Base-by-base conservation (phyloP, 1,140 invertebrate genomes). In the Zaprionus davidi region DNA sequence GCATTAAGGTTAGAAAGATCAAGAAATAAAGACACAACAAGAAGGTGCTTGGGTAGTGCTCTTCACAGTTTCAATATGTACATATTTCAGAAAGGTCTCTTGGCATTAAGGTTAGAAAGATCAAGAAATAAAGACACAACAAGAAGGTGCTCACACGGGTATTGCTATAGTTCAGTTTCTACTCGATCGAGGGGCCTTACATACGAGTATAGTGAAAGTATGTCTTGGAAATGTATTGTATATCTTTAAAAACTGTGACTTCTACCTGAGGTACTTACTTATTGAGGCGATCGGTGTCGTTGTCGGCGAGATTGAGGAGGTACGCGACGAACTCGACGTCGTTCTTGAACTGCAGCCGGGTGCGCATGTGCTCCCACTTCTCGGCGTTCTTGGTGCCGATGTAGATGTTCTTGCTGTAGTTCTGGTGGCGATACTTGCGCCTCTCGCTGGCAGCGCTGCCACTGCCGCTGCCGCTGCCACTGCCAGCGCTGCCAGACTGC, bases 241-340 rank as follows among this genome's bases (percentile, higher is more conserved):
- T 34, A 34, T 3, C 31, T 34, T 34, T 9, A 3, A 34, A 13
- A 51, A 24, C 17, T 51, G 20, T 20, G 46, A 51, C 20, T 22
- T 28, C 22, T n/a, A 60, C 6, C 36, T 51, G 20, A n/a, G 36
- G 3, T 81, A 92, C 92, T 93, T 73, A 93, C 90, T 92, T 93
- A 68, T 92, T 91, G 17, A 92, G 77, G 28, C 92, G 81, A 79
- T 92, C 91, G 60, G 85, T 91, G 51, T 93, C 91, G 69, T 93
- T 93, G 44, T 93, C 88, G 24, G 93, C 93, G 56, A 93, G 79
- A 76, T 93, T 93, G 12, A 94, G 78, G n/a, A 94, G 78, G 70
- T 93, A 93, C 22, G 90, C 92, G 0, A 93, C 92, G 79, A 94
- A 93, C 72, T 93, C 93, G 44, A 93, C 93, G 60, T 94, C 93